Base-by-base conservation (phyloP, 2,113 vertebrate genomes). In the Acanthisitta chloris region DNA sequence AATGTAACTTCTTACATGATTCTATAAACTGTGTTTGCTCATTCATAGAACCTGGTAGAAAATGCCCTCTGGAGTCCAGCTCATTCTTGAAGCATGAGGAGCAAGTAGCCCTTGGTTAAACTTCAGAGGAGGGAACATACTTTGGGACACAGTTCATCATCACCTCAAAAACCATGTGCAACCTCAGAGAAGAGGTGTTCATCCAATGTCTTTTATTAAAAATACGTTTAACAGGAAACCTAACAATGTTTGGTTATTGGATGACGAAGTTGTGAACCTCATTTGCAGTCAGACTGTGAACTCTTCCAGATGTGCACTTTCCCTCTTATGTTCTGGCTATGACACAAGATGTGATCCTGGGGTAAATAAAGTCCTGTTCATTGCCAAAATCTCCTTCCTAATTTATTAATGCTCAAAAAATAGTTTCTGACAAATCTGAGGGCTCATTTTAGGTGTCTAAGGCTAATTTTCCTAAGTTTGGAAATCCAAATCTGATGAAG, bases 211-310 rank as follows among this genome's bases (percentile, higher is more conserved):
- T 49, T 54, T 42, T 38, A 58, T 61, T 70, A 74, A 62, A 20
- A 76, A 64, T 1, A 62, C 8, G 17, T 28, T 85, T 67, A 10
- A 26, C 24, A 28, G 24, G 20, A 15, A 87, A 34, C 13, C 28
- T 64, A 38, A 5, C 58, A 0, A 0, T 31, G 26, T 58, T 49
- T 57, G 6, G 8, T 62, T 64, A 6, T 42, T 34, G 46, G 10
- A 64, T 61, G 82, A 38, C 13, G 69, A 79, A 72, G n/a, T 16
- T 7, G 1, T 12, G 13, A 31, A 45, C 23, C 49, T 55, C 58
- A 62, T 31, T 17, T 40, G 21, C 15, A 12, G 33, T 46, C 64
- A 80, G 34, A 9, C 65, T 20, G 34, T 0, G 10, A 94, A 17
- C 23, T 61, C n/a, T 65, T 66, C 54, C 57, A 85, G 26, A 33